Evolutionary conservation across 1,140 invertebrate species (phyloP).

Genomic region (Scaptodrosophila lebanonensis): DNA sequence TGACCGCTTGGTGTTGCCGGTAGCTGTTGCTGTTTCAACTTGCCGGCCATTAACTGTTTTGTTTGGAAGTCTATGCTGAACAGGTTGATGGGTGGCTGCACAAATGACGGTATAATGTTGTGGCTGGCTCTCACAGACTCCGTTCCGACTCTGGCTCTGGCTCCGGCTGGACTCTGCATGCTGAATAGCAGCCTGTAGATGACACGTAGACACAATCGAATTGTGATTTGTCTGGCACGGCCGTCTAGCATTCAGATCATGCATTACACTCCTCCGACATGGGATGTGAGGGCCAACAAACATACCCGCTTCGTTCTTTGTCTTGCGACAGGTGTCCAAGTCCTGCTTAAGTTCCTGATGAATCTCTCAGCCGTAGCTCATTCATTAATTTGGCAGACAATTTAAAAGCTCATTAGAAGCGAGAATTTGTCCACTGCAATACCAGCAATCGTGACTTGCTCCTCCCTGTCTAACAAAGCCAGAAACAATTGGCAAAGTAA

Average conservation of each 20-base stretch:
- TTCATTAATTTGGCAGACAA: no score
- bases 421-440: neutral
- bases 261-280: conserved; percentile 13
- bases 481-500: conserved; percentile 33
- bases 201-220: conserved; percentile 71
- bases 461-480: conserved; percentile 12
- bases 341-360: conserved; percentile 9
- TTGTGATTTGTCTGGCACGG: conserved; percentile 53
- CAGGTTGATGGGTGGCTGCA: neutral
- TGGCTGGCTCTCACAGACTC: no score
- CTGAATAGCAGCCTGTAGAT: conserved; percentile 65
- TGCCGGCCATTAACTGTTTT: conserved; percentile 63
- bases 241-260: conserved; percentile 22
- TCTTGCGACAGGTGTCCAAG: conserved; percentile 46
- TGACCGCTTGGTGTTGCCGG: no score
- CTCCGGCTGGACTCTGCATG: neutral
- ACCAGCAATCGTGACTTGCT: conserved; percentile 1
- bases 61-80: conserved; percentile 18
- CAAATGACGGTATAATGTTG: conserved; percentile 66
- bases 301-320: neutral
- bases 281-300: no score
- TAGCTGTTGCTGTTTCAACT: conserved; percentile 40
- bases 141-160: no score
- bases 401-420: conserved; percentile 24
- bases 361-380: conserved; percentile 5